A percentile compares a stretch with the other conserved stretches of the same genome.
phyloP scores from a whole-genome alignment of 2,797 vertebrate species.

The Cyclopterus lumpus region DNA sequence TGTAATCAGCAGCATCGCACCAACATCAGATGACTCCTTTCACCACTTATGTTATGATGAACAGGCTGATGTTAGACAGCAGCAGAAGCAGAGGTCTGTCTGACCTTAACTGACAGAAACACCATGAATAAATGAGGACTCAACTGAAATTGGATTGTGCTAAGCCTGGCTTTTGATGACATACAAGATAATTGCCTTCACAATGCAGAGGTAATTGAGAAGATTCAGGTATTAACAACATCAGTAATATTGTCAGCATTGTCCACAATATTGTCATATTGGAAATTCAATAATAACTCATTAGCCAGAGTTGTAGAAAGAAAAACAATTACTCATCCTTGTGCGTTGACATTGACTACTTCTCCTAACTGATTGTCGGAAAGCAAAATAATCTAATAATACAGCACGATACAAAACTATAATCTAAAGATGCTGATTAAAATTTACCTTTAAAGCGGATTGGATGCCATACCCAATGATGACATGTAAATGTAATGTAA shows the following conservation, averaged over 20 bases:
- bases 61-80: constrained; percentile 31
- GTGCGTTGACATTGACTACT: constrained; percentile 12
- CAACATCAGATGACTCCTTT: constrained; percentile 37
- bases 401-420: background rate
- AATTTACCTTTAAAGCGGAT: constrained; percentile 14
- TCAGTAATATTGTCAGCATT: constrained; percentile 39
- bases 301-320: constrained; percentile 25
- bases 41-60: constrained; percentile 16
- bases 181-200: constrained; percentile 47
- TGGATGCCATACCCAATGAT: constrained; percentile 8
- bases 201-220: constrained; percentile 42
- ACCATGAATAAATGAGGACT: constrained; percentile 43
- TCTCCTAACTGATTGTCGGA: constrained; percentile 1
- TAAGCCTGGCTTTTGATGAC: constrained; percentile 29
- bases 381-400: constrained; percentile 7
- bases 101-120: constrained; percentile 47
- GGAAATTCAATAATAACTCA: constrained; percentile 44
- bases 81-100: constrained; percentile 29
- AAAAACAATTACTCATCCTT: constrained; percentile 30
- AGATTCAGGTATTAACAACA: constrained; percentile 50
- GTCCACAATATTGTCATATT: constrained; percentile 16
- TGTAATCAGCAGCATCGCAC: constrained; percentile 26
- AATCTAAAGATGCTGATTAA: constrained; percentile 1
- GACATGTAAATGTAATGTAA: no score
- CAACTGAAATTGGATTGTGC: constrained; percentile 35